Conservation (phyloP, 1,140 invertebrate genomes). For the Cardiocondyla obscurior region DNA sequence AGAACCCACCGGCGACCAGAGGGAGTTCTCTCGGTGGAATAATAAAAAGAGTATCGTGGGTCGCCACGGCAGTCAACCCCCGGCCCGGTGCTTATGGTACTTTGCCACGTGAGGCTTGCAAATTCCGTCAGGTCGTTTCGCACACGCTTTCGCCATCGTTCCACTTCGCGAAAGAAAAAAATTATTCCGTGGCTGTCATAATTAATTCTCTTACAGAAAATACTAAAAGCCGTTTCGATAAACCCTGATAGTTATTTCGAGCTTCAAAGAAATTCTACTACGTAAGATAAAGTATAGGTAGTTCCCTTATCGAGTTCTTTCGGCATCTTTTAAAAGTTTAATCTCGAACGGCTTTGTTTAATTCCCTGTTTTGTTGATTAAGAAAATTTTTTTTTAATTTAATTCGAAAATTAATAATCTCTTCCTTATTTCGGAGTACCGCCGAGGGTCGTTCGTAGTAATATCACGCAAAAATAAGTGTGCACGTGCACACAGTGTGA, state of each 20-base stretch:
- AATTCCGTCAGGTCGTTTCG: slow-evolving; percentile 64
- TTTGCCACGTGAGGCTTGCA: slow-evolving; percentile 66
- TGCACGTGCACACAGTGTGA: slow-evolving; percentile 36
- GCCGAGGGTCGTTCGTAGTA: not conserved
- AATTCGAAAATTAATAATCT: not conserved
- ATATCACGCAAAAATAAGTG: slow-evolving; percentile 21
- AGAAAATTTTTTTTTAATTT: not conserved
- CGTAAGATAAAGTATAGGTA: too few species aligned
- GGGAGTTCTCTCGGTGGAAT: slow-evolving; percentile 54
- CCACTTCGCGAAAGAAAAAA: slow-evolving; percentile 14
- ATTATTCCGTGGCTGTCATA: not conserved
- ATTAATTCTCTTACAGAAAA: too few species aligned
- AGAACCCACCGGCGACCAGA: slow-evolving; percentile 50
- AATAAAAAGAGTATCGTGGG: slow-evolving; percentile 67
- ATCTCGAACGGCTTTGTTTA: too few species aligned
- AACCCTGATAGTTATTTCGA: too few species aligned
- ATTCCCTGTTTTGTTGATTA: too few species aligned
- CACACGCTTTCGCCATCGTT: slow-evolving; percentile 62
- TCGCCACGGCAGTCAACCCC: slow-evolving; percentile 70
- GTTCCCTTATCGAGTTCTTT: not conserved
- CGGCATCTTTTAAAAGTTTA: not conserved
- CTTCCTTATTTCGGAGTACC: not conserved
- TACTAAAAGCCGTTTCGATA: too few species aligned
- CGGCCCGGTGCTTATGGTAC: slow-evolving; percentile 62
- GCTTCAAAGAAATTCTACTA: not conserved